Evolutionary conservation across 1,140 invertebrate species (phyloP), one percentile per base, ranked within the genome.

Genomic region (Philopotamus ludificatus): DNA sequence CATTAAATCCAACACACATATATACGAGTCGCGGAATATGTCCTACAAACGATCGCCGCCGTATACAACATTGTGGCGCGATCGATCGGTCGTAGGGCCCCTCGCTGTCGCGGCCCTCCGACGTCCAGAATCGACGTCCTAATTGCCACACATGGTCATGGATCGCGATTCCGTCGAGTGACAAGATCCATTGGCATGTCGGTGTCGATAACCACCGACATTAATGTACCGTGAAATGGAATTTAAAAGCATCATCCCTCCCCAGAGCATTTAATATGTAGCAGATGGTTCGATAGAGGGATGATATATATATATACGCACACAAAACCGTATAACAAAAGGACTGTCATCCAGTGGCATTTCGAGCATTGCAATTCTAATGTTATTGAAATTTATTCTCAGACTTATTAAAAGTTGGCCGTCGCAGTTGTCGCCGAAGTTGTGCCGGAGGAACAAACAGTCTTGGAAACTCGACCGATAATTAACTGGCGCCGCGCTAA

Each of bases 201-300:
- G 15, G 44, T 16, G 44, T 47, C 44, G 44, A 47, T 47, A 47
- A 47, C 44, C 44, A 47, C 44, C 44, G 44, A 20, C 44, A 39
- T 55, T 54, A 64, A 64, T 64, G 62, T 55, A 64, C 28, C 62
- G 62, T 64, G 25, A 64, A 64, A 64, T 50, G 44, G 51, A 51
- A 45, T 41, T 45, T 28, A 39, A 63, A 39, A 20, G 47, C 49
- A 28, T 63, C 49, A 34, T 63, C 18, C 60, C 59, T n/a, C n/a
- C 25, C 10, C 4, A 18, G 16, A 45, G 44, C 44, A 47, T 47
- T n/a, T 51, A 18, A 47, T 63, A 49, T 51, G 49, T 63, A 49
- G 23, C 62, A 64, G 62, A 64, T 64, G 62, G 62, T 63, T 63
- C 49, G 49, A 63, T 53, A 39, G 60, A 47, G 44, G 44, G 44